Evolutionary conservation across 2,113 vertebrate genomes (phyloP).

Genomic region (Varanus salvator): DNA sequence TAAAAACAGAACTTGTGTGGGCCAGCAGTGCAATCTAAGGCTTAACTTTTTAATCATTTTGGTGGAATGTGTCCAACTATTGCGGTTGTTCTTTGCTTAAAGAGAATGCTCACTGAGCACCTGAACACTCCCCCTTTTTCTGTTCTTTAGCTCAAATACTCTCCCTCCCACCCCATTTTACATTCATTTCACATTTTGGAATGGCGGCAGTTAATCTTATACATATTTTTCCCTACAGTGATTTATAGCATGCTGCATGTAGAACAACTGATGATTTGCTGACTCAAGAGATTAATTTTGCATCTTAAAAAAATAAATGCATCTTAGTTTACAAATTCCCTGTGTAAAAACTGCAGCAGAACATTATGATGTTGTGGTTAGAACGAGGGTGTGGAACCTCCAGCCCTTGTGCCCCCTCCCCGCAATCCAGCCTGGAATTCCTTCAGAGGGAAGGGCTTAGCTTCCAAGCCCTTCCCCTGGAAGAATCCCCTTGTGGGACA

Average conservation of each 20-base stretch:
- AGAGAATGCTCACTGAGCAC: neutral
- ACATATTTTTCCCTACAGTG: slow-evolving; percentile 10
- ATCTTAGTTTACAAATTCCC: neutral
- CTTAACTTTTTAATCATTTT: neutral
- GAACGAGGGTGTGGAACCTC: too few relatives aligned
- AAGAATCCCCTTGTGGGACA: too few relatives aligned
- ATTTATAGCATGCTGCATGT: neutral
- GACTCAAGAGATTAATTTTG: neutral
- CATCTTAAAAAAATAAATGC: neutral
- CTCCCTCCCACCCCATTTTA: neutral
- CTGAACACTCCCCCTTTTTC: neutral
- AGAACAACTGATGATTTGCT: neutral
- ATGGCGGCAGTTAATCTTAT: slow-evolving; percentile 19
- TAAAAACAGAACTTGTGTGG: neutral
- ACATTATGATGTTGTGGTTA: neutral
- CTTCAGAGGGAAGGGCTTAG: too few relatives aligned
- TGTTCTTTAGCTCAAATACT: slow-evolving; percentile 3
- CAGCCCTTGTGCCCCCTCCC: too few relatives aligned
- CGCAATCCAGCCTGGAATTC: too few relatives aligned
- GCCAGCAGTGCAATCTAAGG: neutral
- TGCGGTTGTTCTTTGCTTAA: neutral
- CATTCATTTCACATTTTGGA: slow-evolving; percentile 33
- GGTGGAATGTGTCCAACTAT: neutral
- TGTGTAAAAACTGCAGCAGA: neutral
- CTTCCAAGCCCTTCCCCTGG: too few relatives aligned